Evolutionary conservation across 2,113 vertebrate species (phyloP), one percentile per base, ranked within the genome.

Genomic region (Opisthocomus hoazin): DNA sequence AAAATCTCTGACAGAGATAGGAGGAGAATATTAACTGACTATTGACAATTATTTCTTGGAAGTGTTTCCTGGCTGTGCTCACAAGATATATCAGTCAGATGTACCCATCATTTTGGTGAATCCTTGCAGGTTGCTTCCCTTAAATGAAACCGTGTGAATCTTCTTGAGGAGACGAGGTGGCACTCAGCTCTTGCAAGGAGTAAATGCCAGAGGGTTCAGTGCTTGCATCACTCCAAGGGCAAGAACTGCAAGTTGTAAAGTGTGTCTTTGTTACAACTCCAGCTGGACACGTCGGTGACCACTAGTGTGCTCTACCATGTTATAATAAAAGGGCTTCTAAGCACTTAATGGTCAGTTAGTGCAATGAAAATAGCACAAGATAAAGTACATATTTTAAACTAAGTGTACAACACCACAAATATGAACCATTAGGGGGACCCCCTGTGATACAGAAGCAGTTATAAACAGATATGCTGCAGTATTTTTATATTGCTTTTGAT

Each of bases 391-490:
- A 45, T 73, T 69, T 87, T 82, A 84, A 81, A 84, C 13, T 5
- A 30, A 56, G 46, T 65, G 36, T 32, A 39, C 32, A 89, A 83
- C 48, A 81, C 5, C 73, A 84, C 50, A 92, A 79, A 89, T 63
- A 74, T 10, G 84, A 93, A 76, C 91, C 94, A 84, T 94, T 82
- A 95, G 93, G 71, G 91, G 91, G 82, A 94, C 43, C 87, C 26
- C 91, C 91, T 85, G 87, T 77, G 91, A 94, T 92, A 89, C 20
- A 79, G 66, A 87, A 96, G n/a, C 21, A 8, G 41, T 78, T 87
- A 65, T 84, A 90, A 94, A 86, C 58, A 84, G 68, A 66, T 39
- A 56, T 17, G 9, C 43, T 90, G 73, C 66, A 60, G 73, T 48
- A 57, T 95, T 94, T 88, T 93, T 46, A 53, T 87, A 87, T 77